Base-by-base conservation (phyloP, 2,797 vertebrate genomes). In the Clarias pachynema region DNA sequence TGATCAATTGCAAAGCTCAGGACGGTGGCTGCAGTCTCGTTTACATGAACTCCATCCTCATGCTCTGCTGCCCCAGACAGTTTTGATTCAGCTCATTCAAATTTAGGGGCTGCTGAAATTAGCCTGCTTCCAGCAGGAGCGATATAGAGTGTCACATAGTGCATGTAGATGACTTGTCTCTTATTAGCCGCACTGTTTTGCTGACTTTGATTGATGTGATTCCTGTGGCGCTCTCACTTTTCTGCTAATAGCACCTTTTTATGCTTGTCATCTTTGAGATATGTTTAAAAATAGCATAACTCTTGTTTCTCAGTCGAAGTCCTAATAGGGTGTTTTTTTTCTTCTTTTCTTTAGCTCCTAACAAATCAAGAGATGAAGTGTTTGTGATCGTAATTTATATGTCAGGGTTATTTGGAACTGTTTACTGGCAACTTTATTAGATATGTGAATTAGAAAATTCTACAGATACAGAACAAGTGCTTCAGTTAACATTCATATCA, bases 101-200 rank as follows among this genome's bases (percentile, higher is more conserved):
- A 85, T 82, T 70, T 63, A 82, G 83, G 40, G 26, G 26, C 70
- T 57, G 65, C 86, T 31, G 29, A 85, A 85, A 87, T 87, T 79
- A 85, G 78, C 79, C 63, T 63, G 82, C 69, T 73, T 81, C 86
- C 82, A 60, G 72, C 65, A 40, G 37, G 72, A 40, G 31, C 10
- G 62, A 70, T 74, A 63, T n/a, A 26, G 65, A 5, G 12, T n/a
- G 57, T 81, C 66, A 78, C 56, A 85, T 85, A 80, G 24, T 63
- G 63, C 56, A 68, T 15, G 79, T 53, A 81, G 79, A 81, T 66
- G 79, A 66, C 79, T 81, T 81, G 79, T 56, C 79, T 81, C 63
- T 29, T 81, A 81, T 68, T 68, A 81, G 63, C 63, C 2, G 63
- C 44, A 81, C 63, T 66, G 16, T 81, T 81, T 81, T 66, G 44